phyloP scores from a whole-genome alignment of 2,113 vertebrate genomes.

The Carassius auratus region DNA sequence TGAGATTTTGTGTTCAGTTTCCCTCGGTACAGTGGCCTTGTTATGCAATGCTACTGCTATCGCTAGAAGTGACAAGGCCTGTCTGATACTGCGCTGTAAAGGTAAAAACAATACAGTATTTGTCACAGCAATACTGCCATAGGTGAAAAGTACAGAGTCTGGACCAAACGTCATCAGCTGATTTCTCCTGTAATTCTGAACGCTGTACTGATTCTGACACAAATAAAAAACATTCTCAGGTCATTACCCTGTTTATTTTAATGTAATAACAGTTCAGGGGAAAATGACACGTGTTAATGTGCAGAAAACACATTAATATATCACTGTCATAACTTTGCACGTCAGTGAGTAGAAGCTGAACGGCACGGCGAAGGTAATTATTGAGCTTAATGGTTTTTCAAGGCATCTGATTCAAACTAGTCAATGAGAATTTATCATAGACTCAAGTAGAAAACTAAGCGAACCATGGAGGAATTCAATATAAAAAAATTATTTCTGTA shows the following conservation, averaged over 20 bases:
- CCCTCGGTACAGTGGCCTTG: not conserved
- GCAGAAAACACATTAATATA: constrained; percentile 8
- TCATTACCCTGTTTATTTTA: not conserved
- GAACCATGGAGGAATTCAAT: not conserved
- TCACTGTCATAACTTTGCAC: constrained; percentile 8
- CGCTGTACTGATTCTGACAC: not conserved
- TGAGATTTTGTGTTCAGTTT: not conserved
- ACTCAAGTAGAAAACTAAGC: not conserved
- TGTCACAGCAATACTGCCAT: not conserved
- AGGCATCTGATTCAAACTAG: not conserved
- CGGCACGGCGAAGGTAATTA: not conserved
- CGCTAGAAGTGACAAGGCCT: not conserved
- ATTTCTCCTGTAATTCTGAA: not conserved
- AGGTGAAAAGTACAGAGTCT: no score
- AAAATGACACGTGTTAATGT: not conserved
- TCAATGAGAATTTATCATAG: not conserved
- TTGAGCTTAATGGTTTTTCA: constrained; percentile 30
- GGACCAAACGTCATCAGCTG: not conserved
- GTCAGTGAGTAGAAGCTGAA: constrained; percentile 8
- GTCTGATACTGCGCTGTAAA: not conserved
- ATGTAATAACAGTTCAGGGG: not conserved
- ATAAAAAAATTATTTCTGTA: no score
- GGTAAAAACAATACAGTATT: not conserved
- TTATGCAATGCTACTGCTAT: not conserved
- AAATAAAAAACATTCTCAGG: not conserved